A percentile compares a stretch with the other conserved stretches of the same genome.
These are phyloP conservation scores for Drosophila nr. medialis DNA, from an alignment of 2,888 invertebrate species.

Conservation along the genomic window DNA sequence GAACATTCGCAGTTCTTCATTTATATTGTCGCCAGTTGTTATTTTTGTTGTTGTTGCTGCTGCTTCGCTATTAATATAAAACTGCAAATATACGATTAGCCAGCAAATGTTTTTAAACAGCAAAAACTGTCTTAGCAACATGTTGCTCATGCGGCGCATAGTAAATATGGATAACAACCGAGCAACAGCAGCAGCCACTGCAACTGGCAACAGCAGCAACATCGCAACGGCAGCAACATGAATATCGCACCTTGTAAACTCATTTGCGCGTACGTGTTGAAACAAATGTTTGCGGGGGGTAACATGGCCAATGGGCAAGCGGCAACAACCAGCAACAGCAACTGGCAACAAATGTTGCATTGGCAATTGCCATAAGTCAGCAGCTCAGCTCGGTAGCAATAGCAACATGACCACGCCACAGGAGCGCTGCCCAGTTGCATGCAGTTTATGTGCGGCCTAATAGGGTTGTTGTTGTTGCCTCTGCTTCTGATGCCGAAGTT, in stretches of 20 bases:
- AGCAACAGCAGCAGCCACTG: constrained; percentile 46
- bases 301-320: constrained; percentile 44
- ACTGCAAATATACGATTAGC: constrained; percentile 75
- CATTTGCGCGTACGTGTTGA: constrained; percentile 84
- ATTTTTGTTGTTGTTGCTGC: constrained; percentile 19
- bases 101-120: constrained; percentile 58
- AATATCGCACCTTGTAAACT: constrained; percentile 84
- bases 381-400: constrained; percentile 67
- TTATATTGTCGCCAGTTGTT: constrained; percentile 28
- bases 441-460: constrained; percentile 78
- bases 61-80: constrained; percentile 72
- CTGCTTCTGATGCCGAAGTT: constrained; percentile 20
- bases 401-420: constrained; percentile 78
- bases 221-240: constrained; percentile 66
- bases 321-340: constrained; percentile 42
- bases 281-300: constrained; percentile 84
- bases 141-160: constrained; percentile 73
- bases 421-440: constrained; percentile 70
- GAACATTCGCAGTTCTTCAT: constrained; percentile 50
- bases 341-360: constrained; percentile 79
- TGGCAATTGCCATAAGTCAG: constrained; percentile 81
- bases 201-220: constrained; percentile 58
- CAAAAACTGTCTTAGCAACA: constrained; percentile 64
- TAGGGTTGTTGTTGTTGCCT: constrained; percentile 67
- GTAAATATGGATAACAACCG: constrained; percentile 72